Evolutionary conservation across 2,113 vertebrate species (phyloP).

Genomic region (Sorex araneus): DNA sequence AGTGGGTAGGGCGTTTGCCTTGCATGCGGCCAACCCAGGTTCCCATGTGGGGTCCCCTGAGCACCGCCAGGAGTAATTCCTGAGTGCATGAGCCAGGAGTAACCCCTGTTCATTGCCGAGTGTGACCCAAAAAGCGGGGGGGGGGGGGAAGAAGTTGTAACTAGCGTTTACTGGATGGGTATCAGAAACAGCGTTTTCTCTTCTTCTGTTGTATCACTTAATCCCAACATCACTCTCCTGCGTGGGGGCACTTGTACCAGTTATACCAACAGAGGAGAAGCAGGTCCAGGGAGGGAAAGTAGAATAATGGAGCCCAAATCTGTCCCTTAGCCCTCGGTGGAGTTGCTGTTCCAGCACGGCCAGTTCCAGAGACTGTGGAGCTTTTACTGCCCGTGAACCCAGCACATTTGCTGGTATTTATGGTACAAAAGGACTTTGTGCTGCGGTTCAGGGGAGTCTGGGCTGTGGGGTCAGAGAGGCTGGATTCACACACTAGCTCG

Average conservation of each 20-base stretch:
- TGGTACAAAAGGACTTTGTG: conserved; percentile 4
- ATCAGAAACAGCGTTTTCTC: neutral
- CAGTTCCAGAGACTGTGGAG: neutral
- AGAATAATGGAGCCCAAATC: neutral
- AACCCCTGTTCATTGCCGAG: too few species aligned
- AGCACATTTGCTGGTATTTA: neutral
- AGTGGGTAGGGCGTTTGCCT: too few species aligned
- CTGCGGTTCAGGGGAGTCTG: neutral
- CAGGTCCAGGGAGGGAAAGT: neutral
- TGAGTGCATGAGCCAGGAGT: too few species aligned
- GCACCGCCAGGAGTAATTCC: too few species aligned
- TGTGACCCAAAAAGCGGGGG: too few species aligned
- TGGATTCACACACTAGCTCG: neutral
- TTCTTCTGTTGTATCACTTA: neutral
- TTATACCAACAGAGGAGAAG: neutral
- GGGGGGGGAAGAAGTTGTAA: neutral
- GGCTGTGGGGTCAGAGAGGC: neutral
- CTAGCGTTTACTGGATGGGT: neutral
- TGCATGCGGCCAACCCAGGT: too few species aligned
- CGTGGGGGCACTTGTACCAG: neutral
- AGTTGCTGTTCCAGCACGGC: neutral
- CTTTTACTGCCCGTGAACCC: neutral
- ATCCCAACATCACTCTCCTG: neutral
- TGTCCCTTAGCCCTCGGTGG: neutral
- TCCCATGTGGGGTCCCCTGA: too few species aligned